These are phyloP conservation scores for Brachyhypopomus gauderio DNA, from an alignment of 2,113 vertebrate species.

Conservation along the genomic window DNA sequence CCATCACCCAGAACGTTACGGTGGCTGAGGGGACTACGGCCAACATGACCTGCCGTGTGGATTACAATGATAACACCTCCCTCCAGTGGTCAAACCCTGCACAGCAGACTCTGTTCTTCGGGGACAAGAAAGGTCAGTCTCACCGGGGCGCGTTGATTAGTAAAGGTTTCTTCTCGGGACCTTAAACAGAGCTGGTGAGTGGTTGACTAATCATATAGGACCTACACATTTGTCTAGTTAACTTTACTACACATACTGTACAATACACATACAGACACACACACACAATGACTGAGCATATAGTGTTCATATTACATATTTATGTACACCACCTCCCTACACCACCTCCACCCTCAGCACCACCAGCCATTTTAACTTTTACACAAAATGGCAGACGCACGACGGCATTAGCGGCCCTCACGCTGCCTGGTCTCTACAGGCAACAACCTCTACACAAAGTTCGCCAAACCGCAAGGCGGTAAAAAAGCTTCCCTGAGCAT, in stretches of 20 bases:
- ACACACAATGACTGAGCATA: too few relatives aligned
- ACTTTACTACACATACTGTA: too few relatives aligned
- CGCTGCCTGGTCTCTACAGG: too few relatives aligned
- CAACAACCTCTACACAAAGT: too few relatives aligned
- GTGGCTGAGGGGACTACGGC: conserved; percentile 93
- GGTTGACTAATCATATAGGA: background rate
- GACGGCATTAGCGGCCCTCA: too few relatives aligned
- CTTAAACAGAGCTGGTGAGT: background rate
- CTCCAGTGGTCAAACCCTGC: conserved; percentile 99
- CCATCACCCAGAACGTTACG: conserved; percentile 93
- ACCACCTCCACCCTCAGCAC: background rate
- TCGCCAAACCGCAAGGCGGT: too few relatives aligned
- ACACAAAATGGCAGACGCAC: too few relatives aligned
- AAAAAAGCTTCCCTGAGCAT: too few relatives aligned
- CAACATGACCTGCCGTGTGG: conserved; percentile 98
- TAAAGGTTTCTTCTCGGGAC: conserved; percentile 19
- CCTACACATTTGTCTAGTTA: too few relatives aligned
- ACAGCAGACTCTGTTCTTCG: conserved; percentile 98
- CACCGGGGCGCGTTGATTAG: background rate
- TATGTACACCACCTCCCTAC: too few relatives aligned
- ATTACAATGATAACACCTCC: conserved; percentile 99
- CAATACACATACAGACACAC: too few relatives aligned
- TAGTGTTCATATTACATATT: too few relatives aligned
- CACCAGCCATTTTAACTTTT: background rate
- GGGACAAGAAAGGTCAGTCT: conserved; percentile 97